phyloP scores from a whole-genome alignment of 2,797 vertebrate genomes.

The Myotis pilosus region DNA sequence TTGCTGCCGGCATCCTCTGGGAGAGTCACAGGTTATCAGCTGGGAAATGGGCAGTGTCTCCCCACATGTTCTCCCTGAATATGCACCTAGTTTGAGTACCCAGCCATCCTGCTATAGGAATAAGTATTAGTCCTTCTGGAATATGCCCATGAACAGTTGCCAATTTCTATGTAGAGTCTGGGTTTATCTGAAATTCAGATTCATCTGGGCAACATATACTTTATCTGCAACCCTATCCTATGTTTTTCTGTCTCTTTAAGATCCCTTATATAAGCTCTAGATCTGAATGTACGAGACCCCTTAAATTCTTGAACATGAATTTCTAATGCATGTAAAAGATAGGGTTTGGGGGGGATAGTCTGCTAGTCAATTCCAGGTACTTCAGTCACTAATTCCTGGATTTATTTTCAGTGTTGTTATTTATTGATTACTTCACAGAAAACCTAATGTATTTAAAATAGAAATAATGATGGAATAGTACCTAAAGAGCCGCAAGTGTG shows the following conservation, averaged over 20 bases:
- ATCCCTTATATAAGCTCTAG: neutral
- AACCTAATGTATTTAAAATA: constrained; percentile 50
- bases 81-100: neutral
- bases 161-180: neutral
- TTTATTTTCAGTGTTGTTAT: constrained; percentile 47
- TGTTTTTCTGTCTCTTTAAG: neutral
- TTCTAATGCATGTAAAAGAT: neutral
- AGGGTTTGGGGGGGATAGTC: neutral
- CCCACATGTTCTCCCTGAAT: neutral
- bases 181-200: neutral
- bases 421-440: constrained; percentile 42
- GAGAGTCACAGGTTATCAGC: neutral
- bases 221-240: neutral
- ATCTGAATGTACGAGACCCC: neutral
- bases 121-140: neutral
- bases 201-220: neutral
- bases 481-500: constrained; percentile 3
- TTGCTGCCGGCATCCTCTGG: neutral
- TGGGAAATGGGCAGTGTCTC: neutral
- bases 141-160: neutral
- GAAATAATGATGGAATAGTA: constrained; percentile 38
- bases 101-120: neutral
- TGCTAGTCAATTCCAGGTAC: neutral
- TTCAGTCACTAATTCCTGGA: neutral
- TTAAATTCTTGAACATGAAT: neutral